phyloP scores from a whole-genome alignment of 2,113 vertebrate genomes.

The Polypterus bichir region DNA sequence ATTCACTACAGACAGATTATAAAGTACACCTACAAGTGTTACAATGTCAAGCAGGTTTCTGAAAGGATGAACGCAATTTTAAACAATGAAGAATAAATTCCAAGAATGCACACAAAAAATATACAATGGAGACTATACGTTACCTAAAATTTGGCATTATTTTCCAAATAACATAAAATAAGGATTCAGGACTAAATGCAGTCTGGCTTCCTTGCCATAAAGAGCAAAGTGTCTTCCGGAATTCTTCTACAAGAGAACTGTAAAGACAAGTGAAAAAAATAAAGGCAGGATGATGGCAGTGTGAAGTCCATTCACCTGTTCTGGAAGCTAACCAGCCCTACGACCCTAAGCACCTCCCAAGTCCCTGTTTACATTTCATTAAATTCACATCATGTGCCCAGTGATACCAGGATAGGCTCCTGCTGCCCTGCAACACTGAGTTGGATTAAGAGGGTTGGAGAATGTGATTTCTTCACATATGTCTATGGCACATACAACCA shows the following conservation, averaged over 20 bases:
- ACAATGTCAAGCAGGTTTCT: background rate
- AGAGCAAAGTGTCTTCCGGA: slow-evolving; percentile 92
- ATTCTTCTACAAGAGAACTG: slow-evolving; percentile 93
- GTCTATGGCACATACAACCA: too few species aligned
- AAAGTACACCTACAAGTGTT: too few species aligned
- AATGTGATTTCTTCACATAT: too few species aligned
- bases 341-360: too few species aligned
- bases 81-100: too few species aligned
- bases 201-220: slow-evolving; percentile 91
- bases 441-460: too few species aligned
- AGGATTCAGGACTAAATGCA: slow-evolving; percentile 89
- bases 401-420: background rate
- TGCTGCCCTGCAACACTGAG: too few species aligned
- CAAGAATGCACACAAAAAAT: background rate
- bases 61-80: background rate
- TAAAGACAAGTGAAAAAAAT: slow-evolving; percentile 20
- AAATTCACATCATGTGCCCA: background rate
- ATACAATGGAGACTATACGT: slow-evolving; percentile 3
- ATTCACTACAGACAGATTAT: too few species aligned
- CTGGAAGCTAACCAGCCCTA: too few species aligned
- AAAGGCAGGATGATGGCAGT: background rate
- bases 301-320: background rate
- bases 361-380: too few species aligned
- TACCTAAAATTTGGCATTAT: slow-evolving; percentile 99
- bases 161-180: slow-evolving; percentile 97